Base-by-base conservation (phyloP, 30 jellyfish, hydroid and myxozoan genomes). In the Turritopsis rubra region DNA sequence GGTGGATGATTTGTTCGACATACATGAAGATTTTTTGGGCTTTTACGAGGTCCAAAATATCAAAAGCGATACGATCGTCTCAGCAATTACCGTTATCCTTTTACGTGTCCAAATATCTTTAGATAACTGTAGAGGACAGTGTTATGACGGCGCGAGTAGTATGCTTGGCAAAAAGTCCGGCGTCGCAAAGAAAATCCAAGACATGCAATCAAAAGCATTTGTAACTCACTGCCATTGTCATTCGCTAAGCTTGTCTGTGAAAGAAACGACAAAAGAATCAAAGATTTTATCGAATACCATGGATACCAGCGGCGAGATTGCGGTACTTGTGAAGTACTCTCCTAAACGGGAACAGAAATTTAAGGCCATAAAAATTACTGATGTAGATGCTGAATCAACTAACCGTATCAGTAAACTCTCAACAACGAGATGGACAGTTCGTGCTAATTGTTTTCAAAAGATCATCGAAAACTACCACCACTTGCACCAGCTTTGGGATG, bases 171-270 rank as follows among this genome's bases (percentile, higher is more conserved):
- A n/a, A n/a, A n/a, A n/a, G n/a, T n/a, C n/a, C n/a, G n/a, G n/a
- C n/a, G n/a, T n/a, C n/a, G n/a, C n/a, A n/a, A n/a, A n/a, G n/a
- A n/a, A n/a, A n/a, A n/a, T n/a, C n/a, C n/a, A n/a, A n/a, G n/a
- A n/a, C n/a, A 68, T 16, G 13, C 13, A 68, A 68, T 27, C 77
- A 16, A 16, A 3, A 16, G 77, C 13, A 13, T 7, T 22, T 16
- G 5, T 27, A 3, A 68, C 77, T 9, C 77, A 16, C 16, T 68
- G 77, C 77, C 77, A 68, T 68, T 68, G 77, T 68, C 77, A 68
- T 16, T 68, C 77, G 16, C 16, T 68, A 16, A 68, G 16, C 16
- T 16, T 68, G 16, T 22, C 13, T 7, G 77, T 68, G 77, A 68
- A 68, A 16, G 77, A 3, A 22, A 41, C 60, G 9, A 41, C 60